These are phyloP conservation scores for Patella caerulea DNA, from an alignment of 2,888 invertebrate species.

Conservation along the genomic window DNA sequence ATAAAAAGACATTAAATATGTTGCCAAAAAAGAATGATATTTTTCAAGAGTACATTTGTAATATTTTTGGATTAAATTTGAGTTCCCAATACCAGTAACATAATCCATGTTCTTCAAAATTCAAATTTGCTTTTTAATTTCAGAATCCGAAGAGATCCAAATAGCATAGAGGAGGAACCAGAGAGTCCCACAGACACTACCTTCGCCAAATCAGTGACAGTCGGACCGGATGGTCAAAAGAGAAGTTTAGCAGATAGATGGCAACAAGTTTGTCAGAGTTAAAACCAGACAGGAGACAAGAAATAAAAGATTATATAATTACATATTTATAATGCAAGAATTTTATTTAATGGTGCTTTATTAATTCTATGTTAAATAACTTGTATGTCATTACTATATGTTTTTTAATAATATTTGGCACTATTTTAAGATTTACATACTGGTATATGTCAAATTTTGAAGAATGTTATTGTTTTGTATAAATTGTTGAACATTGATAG, in stretches of 20 bases:
- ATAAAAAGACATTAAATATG: too few relatives aligned
- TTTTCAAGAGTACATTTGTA: too few relatives aligned
- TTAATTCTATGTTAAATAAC: neutral
- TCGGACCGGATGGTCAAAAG: neutral
- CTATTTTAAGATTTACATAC: too few relatives aligned
- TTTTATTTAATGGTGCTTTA: conserved; percentile 5
- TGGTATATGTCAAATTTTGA: too few relatives aligned
- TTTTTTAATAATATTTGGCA: too few relatives aligned
- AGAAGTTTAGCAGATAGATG: conserved; percentile 17
- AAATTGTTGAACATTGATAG: too few relatives aligned
- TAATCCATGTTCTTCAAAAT: too few relatives aligned
- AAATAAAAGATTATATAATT: neutral
- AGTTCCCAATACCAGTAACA: too few relatives aligned
- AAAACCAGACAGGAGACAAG: neutral
- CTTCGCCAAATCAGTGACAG: neutral
- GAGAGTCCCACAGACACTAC: conserved; percentile 20
- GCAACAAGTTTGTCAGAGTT: conserved; percentile 19
- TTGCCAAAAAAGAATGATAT: too few relatives aligned
- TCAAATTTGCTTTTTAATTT: neutral
- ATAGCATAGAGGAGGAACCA: neutral
- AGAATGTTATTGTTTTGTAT: too few relatives aligned
- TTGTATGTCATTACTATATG: neutral
- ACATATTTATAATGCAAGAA: too few relatives aligned
- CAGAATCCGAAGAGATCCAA: conserved; percentile 15
- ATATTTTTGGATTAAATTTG: too few relatives aligned